Evolutionary conservation across 2,888 invertebrate genomes (phyloP).

Genomic region (Caenorhabditis japonica): DNA sequence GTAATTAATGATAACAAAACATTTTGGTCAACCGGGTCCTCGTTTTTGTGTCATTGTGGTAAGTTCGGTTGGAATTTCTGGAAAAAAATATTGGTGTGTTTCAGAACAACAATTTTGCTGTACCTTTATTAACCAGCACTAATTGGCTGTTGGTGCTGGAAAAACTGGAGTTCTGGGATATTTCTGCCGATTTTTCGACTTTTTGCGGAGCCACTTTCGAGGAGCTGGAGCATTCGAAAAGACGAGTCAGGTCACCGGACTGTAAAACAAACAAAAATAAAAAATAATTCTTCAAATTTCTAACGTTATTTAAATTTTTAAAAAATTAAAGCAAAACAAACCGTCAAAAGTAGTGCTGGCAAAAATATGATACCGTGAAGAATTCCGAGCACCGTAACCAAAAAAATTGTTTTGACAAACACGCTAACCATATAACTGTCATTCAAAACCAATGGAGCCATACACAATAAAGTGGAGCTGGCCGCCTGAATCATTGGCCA

Average conservation of each 20-base stretch:
- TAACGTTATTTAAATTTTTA: not conserved
- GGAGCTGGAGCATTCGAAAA: conserved; percentile 1
- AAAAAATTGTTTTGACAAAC: conserved; percentile 66
- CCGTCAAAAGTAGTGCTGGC: conserved; percentile 65
- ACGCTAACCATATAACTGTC: conserved; percentile 67
- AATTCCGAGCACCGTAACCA: conserved; percentile 64
- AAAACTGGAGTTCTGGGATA: conserved; percentile 40
- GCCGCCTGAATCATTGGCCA: conserved; percentile 73
- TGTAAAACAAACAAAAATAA: conserved; percentile 1
- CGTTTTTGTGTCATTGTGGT: conserved; percentile 12
- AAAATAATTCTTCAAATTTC: not conserved
- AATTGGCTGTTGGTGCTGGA: conserved; percentile 36
- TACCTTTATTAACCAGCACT: conserved; percentile 29
- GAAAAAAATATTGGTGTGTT: not conserved
- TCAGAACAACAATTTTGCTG: not conserved
- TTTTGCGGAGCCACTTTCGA: conserved; percentile 7
- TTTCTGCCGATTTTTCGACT: conserved; percentile 12
- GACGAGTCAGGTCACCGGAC: conserved; percentile 33
- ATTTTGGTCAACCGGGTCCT: conserved; percentile 20
- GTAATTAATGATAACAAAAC: not conserved
- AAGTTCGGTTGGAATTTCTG: conserved; percentile 29
- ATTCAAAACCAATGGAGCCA: conserved; percentile 60
- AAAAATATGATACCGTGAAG: conserved; percentile 69
- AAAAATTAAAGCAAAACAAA: conserved; percentile 16
- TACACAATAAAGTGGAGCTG: conserved; percentile 62